Conservation (phyloP, 2,797 vertebrate genomes). For the Squalus acanthias region DNA sequence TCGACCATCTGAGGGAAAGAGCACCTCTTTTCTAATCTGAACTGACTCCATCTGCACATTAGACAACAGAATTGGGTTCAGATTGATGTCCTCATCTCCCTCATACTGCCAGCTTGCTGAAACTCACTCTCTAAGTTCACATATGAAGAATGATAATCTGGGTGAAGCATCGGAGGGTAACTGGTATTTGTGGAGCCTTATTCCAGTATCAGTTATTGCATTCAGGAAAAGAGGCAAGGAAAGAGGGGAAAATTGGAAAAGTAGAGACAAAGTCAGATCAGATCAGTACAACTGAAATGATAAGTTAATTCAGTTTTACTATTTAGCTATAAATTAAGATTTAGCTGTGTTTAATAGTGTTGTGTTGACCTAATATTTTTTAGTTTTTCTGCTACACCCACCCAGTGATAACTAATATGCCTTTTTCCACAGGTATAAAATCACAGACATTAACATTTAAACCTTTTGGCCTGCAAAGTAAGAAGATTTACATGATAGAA, state of each 20-base stretch:
- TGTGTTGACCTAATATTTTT: background rate
- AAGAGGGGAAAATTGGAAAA: background rate
- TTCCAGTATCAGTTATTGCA: background rate
- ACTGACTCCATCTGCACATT: background rate
- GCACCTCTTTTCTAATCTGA: no score
- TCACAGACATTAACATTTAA: constrained; percentile 56
- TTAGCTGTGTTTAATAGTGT: background rate
- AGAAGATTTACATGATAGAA: constrained; percentile 69
- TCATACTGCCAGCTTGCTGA: background rate
- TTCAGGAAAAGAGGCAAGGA: background rate
- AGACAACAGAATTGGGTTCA: background rate
- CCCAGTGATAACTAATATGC: background rate
- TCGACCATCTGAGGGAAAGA: no score
- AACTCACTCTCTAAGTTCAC: background rate
- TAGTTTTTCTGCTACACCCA: background rate
- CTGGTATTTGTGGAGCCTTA: background rate
- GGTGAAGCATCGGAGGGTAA: background rate
- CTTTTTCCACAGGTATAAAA: constrained; percentile 55
- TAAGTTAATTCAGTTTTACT: background rate
- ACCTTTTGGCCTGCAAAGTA: constrained; percentile 61
- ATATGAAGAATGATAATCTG: background rate
- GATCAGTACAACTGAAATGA: background rate
- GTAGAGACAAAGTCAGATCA: background rate
- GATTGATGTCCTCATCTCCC: background rate
- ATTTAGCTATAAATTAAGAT: background rate